These are phyloP conservation scores for Saccopteryx leptura DNA, from an alignment of 2,113 vertebrate species.

Conservation along the genomic window DNA sequence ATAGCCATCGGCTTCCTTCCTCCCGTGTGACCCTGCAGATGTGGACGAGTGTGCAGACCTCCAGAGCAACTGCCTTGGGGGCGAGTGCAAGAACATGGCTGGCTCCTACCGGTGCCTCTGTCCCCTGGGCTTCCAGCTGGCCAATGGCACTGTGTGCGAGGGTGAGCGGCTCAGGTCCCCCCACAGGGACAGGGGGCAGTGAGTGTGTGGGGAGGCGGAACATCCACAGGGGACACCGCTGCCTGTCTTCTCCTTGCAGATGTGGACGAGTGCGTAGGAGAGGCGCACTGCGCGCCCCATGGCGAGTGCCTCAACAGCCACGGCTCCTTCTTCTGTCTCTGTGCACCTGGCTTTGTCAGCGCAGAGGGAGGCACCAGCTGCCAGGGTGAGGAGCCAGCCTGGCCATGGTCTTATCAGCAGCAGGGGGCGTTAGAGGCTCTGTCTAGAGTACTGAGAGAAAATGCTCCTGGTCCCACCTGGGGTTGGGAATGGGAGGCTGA, in stretches of 20 bases:
- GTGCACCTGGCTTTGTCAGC: conserved; percentile 90
- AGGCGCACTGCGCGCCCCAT: conserved; percentile 91
- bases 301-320: conserved; percentile 96
- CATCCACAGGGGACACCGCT: neutral
- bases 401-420: neutral
- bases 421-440: neutral
- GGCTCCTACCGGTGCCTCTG: conserved; percentile 92
- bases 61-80: conserved; percentile 85
- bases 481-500: neutral
- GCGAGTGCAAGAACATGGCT: conserved; percentile 89
- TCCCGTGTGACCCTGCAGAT: conserved; percentile 85
- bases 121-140: conserved; percentile 87
- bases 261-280: conserved; percentile 94
- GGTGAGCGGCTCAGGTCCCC: conserved; percentile 78
- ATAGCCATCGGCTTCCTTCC: neutral
- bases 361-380: conserved; percentile 86
- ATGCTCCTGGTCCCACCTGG: rapidly evolving
- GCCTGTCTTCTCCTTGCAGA: conserved; percentile 87
- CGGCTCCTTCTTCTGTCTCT: conserved; percentile 96
- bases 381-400: conserved; percentile 88
- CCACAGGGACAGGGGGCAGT: rapidly evolving
- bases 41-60: conserved; percentile 89
- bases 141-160: conserved; percentile 83
- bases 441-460: neutral
- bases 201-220: conserved; percentile 19